Evolutionary conservation across 2,113 vertebrate genomes (phyloP), one percentile per base, ranked within the genome.

Genomic region (Hippocampus barbouri): DNA sequence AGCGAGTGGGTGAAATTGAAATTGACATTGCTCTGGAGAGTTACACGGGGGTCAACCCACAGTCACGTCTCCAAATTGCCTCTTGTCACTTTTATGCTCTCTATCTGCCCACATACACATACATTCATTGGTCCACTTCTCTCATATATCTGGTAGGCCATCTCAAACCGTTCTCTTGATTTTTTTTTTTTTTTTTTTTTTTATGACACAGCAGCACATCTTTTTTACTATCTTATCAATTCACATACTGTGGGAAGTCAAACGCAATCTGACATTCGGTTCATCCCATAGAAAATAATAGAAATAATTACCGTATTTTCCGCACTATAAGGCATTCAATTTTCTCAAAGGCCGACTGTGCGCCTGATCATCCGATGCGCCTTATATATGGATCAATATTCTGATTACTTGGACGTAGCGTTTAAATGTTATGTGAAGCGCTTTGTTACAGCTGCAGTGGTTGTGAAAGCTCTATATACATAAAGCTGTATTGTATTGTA

Each of bases 11-110:
- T 83, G 84, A 79, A 83, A 86, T 78, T 77, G 76, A 82, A 81
- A 84, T 85, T 84, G 87, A 73, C 79, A 76, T 76, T 71, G 70
- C 73, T 71, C 81, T 67, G 53, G 25, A 78, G 80, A 82, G 74
- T 75, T 72, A 49, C 71, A 68, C 15, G 75, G 85, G 84, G 84
- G 85, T 88, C 87, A 86, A 34, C 8, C 34, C 51, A 41, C 75
- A 80, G 76, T 80, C 76, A 74, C 71, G 78, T 74, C 75, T 76
- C 72, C 74, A 72, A 81, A 86, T 81, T 83, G 83, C 80, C 80
- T 67, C 75, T 66, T 65, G 68, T 74, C 76, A 57, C 53, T 40
- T 51, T 68, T 70, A 51, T 72, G 23, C 66, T 57, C 66, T 68
- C 66, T 73, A 23, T 71, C 59, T 61, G 60, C 73, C 25, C 62